phyloP scores from a whole-genome alignment of 1,140 invertebrate species.

The Philopotamus ludificatus region DNA sequence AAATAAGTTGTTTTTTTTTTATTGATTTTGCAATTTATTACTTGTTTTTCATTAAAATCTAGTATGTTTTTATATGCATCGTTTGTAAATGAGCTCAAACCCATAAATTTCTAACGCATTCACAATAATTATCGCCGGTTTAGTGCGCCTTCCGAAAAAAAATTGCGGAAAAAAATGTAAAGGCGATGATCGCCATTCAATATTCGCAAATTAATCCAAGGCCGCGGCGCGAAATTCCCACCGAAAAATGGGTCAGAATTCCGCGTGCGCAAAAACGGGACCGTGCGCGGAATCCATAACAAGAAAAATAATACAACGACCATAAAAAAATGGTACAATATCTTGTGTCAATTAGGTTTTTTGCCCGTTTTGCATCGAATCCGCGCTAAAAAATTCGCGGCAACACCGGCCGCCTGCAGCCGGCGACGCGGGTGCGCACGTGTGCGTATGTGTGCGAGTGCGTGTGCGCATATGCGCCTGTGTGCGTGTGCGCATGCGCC shows the following conservation, averaged over 20 bases:
- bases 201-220: not conserved
- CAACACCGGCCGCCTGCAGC: not conserved
- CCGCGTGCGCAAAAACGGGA: not conserved
- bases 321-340: not conserved
- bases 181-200: too few relatives aligned
- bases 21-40: too few relatives aligned
- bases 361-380: not conserved
- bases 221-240: not conserved
- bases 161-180: too few relatives aligned
- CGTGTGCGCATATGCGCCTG: not conserved
- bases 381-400: not conserved
- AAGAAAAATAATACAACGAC: not conserved
- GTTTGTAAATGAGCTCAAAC: not conserved
- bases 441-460: not conserved
- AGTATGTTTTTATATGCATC: too few relatives aligned
- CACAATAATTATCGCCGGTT: too few relatives aligned
- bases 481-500: not conserved
- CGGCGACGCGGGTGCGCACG: not conserved
- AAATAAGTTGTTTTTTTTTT: too few relatives aligned
- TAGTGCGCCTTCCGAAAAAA: too few relatives aligned
- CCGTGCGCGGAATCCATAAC: not conserved
- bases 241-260: not conserved
- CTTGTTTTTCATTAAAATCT: too few relatives aligned
- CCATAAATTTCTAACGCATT: too few relatives aligned
- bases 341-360: not conserved